Evolutionary conservation across 1,140 invertebrate genomes (phyloP).

Genomic region (Apis laboriosa): DNA sequence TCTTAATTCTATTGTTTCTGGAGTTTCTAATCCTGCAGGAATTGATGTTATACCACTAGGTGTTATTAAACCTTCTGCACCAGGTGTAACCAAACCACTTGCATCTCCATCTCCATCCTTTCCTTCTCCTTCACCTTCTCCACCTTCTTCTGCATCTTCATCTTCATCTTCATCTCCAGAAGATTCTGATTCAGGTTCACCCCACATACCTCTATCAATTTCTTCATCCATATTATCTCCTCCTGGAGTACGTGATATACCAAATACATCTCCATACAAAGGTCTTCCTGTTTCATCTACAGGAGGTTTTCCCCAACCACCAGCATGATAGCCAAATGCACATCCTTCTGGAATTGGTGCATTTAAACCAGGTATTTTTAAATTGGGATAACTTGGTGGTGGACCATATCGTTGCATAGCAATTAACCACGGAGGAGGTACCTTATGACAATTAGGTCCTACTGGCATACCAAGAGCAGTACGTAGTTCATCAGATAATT

Average conservation of each 20-base stretch:
- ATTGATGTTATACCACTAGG: constrained; percentile 97
- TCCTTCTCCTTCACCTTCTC: constrained; percentile 85
- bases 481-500: constrained; percentile 96
- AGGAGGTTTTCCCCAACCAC: constrained; percentile 99
- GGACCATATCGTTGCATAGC: constrained; percentile 99
- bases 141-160: constrained; percentile 89
- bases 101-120: constrained; percentile 87
- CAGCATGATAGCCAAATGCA: constrained; percentile 99
- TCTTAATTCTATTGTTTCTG: constrained; percentile 98
- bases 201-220: constrained; percentile 96
- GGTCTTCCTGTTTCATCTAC: constrained; percentile 99
- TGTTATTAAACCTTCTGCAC: constrained; percentile 94
- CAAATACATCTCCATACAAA: constrained; percentile 99
- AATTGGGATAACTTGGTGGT: constrained; percentile 98
- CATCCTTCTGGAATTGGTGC: constrained; percentile 97
- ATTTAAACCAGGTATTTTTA: constrained; percentile 97
- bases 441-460: constrained; percentile 92
- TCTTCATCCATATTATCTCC: constrained; percentile 90
- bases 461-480: constrained; percentile 99
- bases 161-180: constrained; percentile 93
- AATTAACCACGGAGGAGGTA: constrained; percentile 99
- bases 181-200: constrained; percentile 97
- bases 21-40: constrained; percentile 97
- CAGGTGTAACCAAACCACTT: constrained; percentile 88
- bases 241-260: constrained; percentile 81